Conservation (phyloP, 2,888 invertebrate genomes). For the Ophion costatus region DNA sequence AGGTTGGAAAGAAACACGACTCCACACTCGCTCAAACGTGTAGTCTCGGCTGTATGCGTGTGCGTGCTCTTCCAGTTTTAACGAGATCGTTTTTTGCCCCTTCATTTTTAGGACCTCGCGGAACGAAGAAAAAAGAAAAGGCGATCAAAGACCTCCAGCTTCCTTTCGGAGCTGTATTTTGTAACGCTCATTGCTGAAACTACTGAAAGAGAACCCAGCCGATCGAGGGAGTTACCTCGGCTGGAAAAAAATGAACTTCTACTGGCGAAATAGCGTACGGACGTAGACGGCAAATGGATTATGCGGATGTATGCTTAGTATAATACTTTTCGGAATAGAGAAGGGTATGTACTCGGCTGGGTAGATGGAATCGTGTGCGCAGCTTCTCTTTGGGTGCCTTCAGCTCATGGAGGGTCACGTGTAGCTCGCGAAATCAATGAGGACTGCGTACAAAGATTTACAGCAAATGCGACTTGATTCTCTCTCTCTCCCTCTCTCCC, state of each 20-base stretch:
- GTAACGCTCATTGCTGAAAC: no score
- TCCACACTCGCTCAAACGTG: not conserved
- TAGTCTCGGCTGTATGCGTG: not conserved
- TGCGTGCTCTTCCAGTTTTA: no score
- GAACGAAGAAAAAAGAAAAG: no score
- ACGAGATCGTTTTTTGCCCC: no score
- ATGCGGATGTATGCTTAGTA: slow-evolving; percentile 6
- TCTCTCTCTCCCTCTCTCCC: not conserved
- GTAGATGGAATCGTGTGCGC: slow-evolving; percentile 26
- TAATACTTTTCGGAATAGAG: slow-evolving; percentile 34
- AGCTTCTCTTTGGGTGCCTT: slow-evolving; percentile 25
- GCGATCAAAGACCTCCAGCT: no score
- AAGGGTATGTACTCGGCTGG: slow-evolving; percentile 6
- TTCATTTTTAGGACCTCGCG: no score
- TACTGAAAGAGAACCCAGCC: not conserved
- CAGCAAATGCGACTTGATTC: slow-evolving; percentile 39
- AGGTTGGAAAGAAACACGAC: slow-evolving; percentile 30
- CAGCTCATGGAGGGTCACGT: slow-evolving; percentile 47
- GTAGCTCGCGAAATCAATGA: slow-evolving; percentile 56
- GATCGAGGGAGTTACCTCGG: not conserved
- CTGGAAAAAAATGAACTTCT: slow-evolving; percentile 6
- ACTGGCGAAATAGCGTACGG: slow-evolving; percentile 5
- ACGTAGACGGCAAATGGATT: not conserved
- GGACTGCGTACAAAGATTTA: slow-evolving; percentile 55
- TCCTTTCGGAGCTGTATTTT: no score